Base-by-base conservation (phyloP, 2,888 invertebrate genomes). In the Drosophila austrosaltans region DNA sequence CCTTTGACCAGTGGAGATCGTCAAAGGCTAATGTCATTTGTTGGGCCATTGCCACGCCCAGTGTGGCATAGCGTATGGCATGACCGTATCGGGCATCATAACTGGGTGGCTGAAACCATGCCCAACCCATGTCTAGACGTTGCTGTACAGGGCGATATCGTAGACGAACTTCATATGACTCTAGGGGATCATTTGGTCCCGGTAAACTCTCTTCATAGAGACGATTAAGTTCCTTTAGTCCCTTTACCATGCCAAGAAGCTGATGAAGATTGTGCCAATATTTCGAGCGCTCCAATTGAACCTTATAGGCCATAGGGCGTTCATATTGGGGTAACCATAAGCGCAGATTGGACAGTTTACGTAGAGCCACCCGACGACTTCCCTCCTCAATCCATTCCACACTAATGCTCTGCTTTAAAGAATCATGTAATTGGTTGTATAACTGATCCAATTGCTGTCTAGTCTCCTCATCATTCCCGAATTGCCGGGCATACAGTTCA, bases 191-290 rank as follows among this genome's bases (percentile, higher is more conserved):
- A 1, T 65, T 57, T 0, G 89, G 86, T 16, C 20, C 32, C 0
- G 85, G 82, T 0, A 69, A 48, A 2, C 68, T 78, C 16, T 80
- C 83, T 4, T 79, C 81, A n/a, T 82, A 87, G 2, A 90, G 72
- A 0, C 25, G 48, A 12, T 48, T 25, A 10, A 85, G 87, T 28
- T 65, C 67, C 2, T 79, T 69, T 22, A 77, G 76, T 1, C 72
- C 16, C 57, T 84, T 82, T 16, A 80, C 72, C 12, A 75, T 69
- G 0, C 56, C 66, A 63, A 87, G 48, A 0, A 91, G 67, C 22
- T 81, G 68, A 1, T 76, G 80, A 39, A 91, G 80, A 77, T 91
- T 91, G 0, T 76, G 66, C 91, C 91, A 91, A 62, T 90, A 91
- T 3, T 84, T 81, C 20, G 53, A 59, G 1, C 66, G 78, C 4